Conservation (phyloP, 2,888 invertebrate species). For the Coelogynopora nodosa region DNA sequence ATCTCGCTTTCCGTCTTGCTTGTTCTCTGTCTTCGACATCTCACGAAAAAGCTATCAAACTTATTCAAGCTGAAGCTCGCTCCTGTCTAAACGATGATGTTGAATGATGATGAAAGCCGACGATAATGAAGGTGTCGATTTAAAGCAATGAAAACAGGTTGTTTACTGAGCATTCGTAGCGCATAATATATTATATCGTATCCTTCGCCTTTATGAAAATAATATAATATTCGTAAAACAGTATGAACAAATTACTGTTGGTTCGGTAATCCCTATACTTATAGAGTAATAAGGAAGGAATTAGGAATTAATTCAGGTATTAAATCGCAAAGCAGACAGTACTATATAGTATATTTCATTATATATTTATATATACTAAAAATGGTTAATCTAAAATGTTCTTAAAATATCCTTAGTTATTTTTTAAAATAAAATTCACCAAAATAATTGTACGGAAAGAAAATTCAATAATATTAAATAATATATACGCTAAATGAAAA, state of each 20-base stretch:
- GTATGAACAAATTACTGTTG: slow-evolving; percentile 15
- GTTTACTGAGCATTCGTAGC: background rate
- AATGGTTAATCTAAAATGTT: background rate
- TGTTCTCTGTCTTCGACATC: background rate
- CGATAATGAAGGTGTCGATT: background rate
- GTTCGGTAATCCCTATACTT: slow-evolving; percentile 8
- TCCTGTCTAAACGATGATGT: background rate
- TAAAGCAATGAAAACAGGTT: background rate
- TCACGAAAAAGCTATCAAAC: slow-evolving; percentile 7
- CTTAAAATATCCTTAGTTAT: too few species aligned
- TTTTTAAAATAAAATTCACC: too few species aligned
- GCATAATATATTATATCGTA: too few species aligned
- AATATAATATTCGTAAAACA: too few species aligned
- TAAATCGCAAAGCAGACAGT: background rate
- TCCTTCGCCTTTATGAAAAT: too few species aligned
- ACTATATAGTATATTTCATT: background rate
- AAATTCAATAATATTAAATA: background rate
- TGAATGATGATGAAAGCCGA: background rate
- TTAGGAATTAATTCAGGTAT: slow-evolving; percentile 1
- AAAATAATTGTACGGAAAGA: too few species aligned
- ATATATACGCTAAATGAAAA: background rate
- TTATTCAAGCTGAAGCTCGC: background rate
- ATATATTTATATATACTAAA: background rate
- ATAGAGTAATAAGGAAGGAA: background rate
- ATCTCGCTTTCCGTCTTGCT: background rate